phyloP scores from a whole-genome alignment of 2,888 invertebrate species.

The Athripsodes cinereus region DNA sequence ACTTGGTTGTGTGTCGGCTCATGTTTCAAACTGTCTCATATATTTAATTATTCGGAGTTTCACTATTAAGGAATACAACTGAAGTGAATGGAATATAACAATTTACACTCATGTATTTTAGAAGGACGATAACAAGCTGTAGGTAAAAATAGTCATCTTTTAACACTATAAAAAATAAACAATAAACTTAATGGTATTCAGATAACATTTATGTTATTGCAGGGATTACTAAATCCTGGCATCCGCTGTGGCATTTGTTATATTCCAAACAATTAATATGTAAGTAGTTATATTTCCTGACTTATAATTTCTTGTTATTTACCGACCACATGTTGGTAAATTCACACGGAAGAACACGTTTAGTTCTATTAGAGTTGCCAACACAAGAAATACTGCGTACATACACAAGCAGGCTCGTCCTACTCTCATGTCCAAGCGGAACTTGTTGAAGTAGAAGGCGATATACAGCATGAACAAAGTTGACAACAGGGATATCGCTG shows the following conservation, averaged over 20 bases:
- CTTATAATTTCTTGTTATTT: slow-evolving; percentile 23
- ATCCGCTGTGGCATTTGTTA: not conserved
- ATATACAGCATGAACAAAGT: slow-evolving; percentile 79
- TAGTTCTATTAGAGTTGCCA: slow-evolving; percentile 86
- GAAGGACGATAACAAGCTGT: too few relatives aligned
- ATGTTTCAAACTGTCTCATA: too few relatives aligned
- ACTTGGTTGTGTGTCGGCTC: too few relatives aligned
- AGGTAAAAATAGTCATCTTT: too few relatives aligned
- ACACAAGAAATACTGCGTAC: slow-evolving; percentile 80
- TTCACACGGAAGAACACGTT: slow-evolving; percentile 91
- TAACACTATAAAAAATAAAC: too few relatives aligned
- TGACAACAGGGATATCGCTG: slow-evolving; percentile 80
- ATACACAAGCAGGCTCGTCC: slow-evolving; percentile 79
- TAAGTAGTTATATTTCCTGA: not conserved
- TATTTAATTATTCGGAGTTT: too few relatives aligned
- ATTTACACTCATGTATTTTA: too few relatives aligned
- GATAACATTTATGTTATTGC: too few relatives aligned
- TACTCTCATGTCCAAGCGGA: slow-evolving; percentile 78
- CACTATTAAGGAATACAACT: too few relatives aligned
- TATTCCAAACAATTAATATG: not conserved
- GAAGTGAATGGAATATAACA: too few relatives aligned
- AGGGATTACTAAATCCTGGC: not conserved
- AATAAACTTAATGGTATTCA: too few relatives aligned
- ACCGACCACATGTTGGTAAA: slow-evolving; percentile 74
- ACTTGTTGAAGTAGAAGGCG: slow-evolving; percentile 81